These are phyloP conservation scores for Microctonus brassicae DNA, from an alignment of 2,888 invertebrate species.

Conservation along the genomic window DNA sequence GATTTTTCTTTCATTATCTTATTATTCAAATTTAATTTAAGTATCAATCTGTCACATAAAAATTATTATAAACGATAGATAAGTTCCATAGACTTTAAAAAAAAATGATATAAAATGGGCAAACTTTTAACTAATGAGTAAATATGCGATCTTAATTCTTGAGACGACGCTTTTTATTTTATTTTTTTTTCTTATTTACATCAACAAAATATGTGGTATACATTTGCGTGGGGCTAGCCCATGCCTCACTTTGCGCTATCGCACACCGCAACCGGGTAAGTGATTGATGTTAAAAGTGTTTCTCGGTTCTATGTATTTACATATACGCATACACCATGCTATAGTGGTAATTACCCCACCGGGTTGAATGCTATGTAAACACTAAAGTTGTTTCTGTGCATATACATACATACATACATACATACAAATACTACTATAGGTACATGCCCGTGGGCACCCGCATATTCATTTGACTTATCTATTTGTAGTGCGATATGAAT, in stretches of 20 bases:
- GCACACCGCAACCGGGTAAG: slow-evolving; percentile 31
- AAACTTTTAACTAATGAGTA: background rate
- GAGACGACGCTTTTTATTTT: background rate
- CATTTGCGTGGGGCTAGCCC: slow-evolving; percentile 47
- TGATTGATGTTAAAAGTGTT: slow-evolving; percentile 54
- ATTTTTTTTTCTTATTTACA: background rate
- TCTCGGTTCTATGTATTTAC: slow-evolving; percentile 20
- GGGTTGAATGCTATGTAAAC: slow-evolving; percentile 51
- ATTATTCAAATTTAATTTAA: background rate
- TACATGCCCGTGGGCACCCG: slow-evolving; percentile 17
- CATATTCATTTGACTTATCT: slow-evolving; percentile 32
- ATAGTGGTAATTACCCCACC: slow-evolving; percentile 49
- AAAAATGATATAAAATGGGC: background rate
- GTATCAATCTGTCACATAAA: too few relatives aligned
- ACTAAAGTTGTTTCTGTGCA: slow-evolving; percentile 35
- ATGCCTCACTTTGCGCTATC: slow-evolving; percentile 47
- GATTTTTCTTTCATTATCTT: background rate
- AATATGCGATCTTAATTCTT: background rate
- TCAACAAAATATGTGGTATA: background rate
- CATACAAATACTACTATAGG: too few relatives aligned
- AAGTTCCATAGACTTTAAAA: too few relatives aligned
- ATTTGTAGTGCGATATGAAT: slow-evolving; percentile 15
- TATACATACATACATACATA: too few relatives aligned
- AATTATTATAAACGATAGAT: too few relatives aligned
- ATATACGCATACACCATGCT: slow-evolving; percentile 24